phyloP scores from a whole-genome alignment of 64 coral and sea anemone genomes.

The Acropora yongei region DNA sequence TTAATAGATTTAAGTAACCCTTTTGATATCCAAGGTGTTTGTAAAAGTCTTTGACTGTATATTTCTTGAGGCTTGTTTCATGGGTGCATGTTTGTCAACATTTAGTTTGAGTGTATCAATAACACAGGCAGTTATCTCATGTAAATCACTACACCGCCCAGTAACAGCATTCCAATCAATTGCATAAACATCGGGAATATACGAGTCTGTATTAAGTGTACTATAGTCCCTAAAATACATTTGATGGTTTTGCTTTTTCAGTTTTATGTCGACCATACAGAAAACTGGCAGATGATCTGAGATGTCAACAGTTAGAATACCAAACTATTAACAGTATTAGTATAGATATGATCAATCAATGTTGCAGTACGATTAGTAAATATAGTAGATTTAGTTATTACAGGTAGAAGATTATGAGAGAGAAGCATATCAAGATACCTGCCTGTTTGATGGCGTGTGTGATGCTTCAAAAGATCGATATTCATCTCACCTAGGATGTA shows the following conservation, averaged over 20 bases:
- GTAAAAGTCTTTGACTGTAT: conserved; percentile 33
- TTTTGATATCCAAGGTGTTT: conserved; percentile 59
- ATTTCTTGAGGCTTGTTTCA: conserved; percentile 14
- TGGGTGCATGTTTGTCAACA: conserved; percentile 46
- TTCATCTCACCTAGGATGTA: conserved; percentile 69
- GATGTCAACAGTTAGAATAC: conserved; percentile 50
- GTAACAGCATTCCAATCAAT: conserved; percentile 48
- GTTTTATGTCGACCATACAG: conserved; percentile 10
- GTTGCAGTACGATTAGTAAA: conserved; percentile 19
- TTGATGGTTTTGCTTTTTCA: conserved; percentile 35
- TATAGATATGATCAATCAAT: conserved; percentile 67
- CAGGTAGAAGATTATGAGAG: conserved; percentile 45
- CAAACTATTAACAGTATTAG: conserved; percentile 14
- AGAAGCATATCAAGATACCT: conserved; percentile 60
- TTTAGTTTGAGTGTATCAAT: conserved; percentile 32
- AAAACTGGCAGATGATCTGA: conserved; percentile 64
- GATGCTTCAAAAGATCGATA: conserved; percentile 51
- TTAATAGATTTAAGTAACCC: conserved; percentile 66
- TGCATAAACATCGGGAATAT: conserved; percentile 21
- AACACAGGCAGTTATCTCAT: conserved; percentile 28
- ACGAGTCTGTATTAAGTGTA: conserved; percentile 25
- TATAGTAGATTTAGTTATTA: too few species aligned
- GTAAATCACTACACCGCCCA: neutral
- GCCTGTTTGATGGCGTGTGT: conserved; percentile 38
- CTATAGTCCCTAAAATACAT: conserved; percentile 63